A percentile compares a stretch with the other conserved stretches of the same genome.
Conservation (phyloP, 1,140 invertebrate genomes). For the Bombus waltoni region DNA sequence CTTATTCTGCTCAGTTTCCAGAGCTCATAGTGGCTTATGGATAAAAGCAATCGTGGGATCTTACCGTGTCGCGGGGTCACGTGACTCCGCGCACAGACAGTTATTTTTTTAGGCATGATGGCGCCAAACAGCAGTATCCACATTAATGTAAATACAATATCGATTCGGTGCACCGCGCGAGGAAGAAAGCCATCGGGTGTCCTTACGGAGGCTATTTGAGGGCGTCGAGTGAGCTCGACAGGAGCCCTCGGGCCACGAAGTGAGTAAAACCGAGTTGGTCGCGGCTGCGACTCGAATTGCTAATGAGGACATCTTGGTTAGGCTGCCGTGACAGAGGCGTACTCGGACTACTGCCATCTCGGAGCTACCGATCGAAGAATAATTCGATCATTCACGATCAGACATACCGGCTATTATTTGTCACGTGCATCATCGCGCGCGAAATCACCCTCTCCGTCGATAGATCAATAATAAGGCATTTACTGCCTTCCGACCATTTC, state of each 20-base stretch:
- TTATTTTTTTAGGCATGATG: slow-evolving; percentile 85
- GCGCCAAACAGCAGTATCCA: slow-evolving; percentile 84
- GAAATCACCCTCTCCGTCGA: slow-evolving; percentile 78
- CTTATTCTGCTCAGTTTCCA: slow-evolving; percentile 32
- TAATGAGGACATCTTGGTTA: slow-evolving; percentile 85
- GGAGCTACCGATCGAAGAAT: slow-evolving; percentile 50
- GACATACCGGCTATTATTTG: slow-evolving; percentile 53
- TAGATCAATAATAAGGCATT: slow-evolving; percentile 83
- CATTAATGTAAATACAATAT: slow-evolving; percentile 81
- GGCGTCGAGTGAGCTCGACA: slow-evolving; percentile 60
- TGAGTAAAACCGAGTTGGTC: slow-evolving; percentile 74
- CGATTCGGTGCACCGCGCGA: slow-evolving; percentile 72
- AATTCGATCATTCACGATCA: slow-evolving; percentile 52
- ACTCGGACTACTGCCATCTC: slow-evolving; percentile 61
- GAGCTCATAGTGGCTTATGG: slow-evolving; percentile 1
- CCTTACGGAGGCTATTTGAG: slow-evolving; percentile 59
- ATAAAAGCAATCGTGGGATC: slow-evolving; percentile 72
- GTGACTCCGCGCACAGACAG: slow-evolving; percentile 83
- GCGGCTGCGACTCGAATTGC: slow-evolving; percentile 78
- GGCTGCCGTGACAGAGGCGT: slow-evolving; percentile 75
- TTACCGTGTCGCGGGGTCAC: slow-evolving; percentile 78
- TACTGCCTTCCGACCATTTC: slow-evolving; percentile 68
- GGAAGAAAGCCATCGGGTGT: slow-evolving; percentile 61
- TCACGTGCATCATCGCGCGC: slow-evolving; percentile 74
- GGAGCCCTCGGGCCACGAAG: slow-evolving; percentile 63